These are phyloP conservation scores for Montipora cactus DNA, from an alignment of 64 coral and sea anemone genomes.

Conservation along the genomic window DNA sequence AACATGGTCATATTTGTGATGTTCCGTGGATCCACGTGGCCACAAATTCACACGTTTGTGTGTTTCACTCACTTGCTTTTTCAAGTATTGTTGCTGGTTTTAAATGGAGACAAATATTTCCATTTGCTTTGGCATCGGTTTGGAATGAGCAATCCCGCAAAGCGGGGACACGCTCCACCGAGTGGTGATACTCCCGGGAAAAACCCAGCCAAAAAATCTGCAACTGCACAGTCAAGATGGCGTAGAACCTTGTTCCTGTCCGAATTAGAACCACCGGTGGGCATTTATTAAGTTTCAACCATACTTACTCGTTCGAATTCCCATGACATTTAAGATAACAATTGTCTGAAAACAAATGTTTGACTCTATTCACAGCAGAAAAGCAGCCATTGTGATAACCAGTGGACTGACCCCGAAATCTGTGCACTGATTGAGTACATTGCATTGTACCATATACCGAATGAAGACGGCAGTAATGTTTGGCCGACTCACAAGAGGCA, in stretches of 20 bases:
- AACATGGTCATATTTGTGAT: neutral
- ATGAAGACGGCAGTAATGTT: neutral
- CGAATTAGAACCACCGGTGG: neutral
- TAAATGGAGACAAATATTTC: neutral
- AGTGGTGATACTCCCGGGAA: neutral
- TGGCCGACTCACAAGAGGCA: conserved; percentile 31
- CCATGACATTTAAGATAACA: too few species aligned
- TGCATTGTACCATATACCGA: conserved; percentile 10
- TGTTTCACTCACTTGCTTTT: neutral
- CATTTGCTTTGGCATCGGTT: neutral
- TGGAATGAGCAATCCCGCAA: neutral
- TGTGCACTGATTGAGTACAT: conserved; percentile 8
- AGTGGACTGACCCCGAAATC: conserved; percentile 20
- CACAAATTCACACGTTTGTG: neutral
- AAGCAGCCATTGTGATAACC: neutral
- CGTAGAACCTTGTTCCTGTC: neutral
- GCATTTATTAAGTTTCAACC: neutral
- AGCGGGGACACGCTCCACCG: neutral
- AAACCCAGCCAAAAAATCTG: conserved; percentile 1
- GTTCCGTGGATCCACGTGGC: neutral
- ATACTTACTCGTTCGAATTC: neutral
- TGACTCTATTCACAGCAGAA: neutral
- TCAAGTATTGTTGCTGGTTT: neutral
- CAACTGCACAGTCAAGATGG: neutral
- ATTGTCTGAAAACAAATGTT: too few species aligned